A percentile compares a stretch with the other conserved stretches of the same genome.
phyloP scores from a whole-genome alignment of 1,140 invertebrate genomes.

The Drosophila funebris region DNA sequence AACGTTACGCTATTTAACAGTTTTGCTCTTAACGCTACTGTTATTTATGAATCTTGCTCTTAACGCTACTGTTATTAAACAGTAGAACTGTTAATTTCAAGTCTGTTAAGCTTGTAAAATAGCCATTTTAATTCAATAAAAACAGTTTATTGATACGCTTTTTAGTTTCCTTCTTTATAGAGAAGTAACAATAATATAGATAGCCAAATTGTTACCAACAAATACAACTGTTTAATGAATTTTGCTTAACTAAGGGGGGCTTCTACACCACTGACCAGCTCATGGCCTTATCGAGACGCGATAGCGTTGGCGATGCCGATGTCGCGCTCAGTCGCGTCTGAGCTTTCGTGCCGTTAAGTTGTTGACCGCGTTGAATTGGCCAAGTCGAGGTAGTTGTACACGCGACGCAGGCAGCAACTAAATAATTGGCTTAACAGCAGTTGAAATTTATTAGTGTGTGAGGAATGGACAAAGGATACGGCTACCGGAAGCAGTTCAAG shows the following conservation, averaged over 20 bases:
- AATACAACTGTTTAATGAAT: neutral
- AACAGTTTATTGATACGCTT: too few species aligned
- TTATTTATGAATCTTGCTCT: too few species aligned
- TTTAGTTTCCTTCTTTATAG: too few species aligned
- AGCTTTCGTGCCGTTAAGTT: conserved; percentile 73
- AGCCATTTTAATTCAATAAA: too few species aligned
- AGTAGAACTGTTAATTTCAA: too few species aligned
- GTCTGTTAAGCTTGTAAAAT: too few species aligned
- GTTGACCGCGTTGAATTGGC: conserved; percentile 42
- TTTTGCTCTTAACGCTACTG: neutral
- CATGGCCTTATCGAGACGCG: neutral
- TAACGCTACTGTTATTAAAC: neutral
- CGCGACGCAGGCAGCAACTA: conserved; percentile 36
- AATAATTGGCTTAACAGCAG: conserved; percentile 65
- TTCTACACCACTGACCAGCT: conserved; percentile 19
- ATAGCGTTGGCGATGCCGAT: neutral
- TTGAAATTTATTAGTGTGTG: conserved; percentile 45
- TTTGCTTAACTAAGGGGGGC: too few species aligned
- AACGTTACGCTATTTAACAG: neutral
- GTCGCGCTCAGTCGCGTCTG: conserved; percentile 53
- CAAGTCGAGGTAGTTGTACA: conserved; percentile 3
- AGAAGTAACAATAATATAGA: too few species aligned
- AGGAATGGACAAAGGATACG: conserved; percentile 6
- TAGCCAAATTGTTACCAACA: neutral
- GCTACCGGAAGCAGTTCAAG: conserved; percentile 6